Conservation (phyloP, 2,797 vertebrate species). For the Epinephelus awoara region DNA sequence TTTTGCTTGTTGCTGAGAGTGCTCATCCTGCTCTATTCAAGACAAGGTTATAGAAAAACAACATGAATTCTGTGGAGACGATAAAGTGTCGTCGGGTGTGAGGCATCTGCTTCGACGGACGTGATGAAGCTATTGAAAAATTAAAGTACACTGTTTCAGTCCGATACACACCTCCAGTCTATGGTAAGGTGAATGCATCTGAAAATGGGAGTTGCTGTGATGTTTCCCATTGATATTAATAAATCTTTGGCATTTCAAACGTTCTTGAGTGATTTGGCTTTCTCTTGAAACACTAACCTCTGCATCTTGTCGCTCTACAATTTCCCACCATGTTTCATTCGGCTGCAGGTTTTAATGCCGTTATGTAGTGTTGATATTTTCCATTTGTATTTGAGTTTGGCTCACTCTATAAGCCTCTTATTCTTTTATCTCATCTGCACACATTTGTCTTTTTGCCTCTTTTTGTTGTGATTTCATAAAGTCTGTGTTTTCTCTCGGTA, state of each 20-base stretch:
- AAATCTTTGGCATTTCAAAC: conserved; percentile 11
- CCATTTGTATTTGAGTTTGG: conserved; percentile 30
- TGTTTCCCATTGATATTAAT: background rate
- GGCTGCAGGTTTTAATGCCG: background rate
- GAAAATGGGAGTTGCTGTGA: background rate
- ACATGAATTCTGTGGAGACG: background rate
- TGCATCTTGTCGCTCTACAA: background rate
- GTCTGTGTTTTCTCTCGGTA: background rate
- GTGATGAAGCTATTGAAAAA: background rate
- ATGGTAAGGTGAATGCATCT: background rate
- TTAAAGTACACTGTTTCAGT: background rate
- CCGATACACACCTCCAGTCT: background rate
- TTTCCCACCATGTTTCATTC: background rate
- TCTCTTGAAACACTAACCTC: conserved; percentile 2
- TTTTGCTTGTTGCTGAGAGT: background rate
- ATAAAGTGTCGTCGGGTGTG: background rate
- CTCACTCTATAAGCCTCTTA: conserved; percentile 8
- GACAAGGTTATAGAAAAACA: conserved; percentile 10
- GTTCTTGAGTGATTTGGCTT: background rate
- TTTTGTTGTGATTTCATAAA: background rate
- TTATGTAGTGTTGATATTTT: background rate
- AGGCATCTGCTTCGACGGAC: background rate
- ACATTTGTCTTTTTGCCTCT: conserved; percentile 14
- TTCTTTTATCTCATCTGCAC: conserved; percentile 31
- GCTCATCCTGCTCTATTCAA: conserved; percentile 1